Percentiles rank a stretch among this genome's conserved stretches.
These are phyloP conservation scores for Paraplagusia blochii DNA, from an alignment of 2,113 vertebrate genomes.

Conservation along the genomic window DNA sequence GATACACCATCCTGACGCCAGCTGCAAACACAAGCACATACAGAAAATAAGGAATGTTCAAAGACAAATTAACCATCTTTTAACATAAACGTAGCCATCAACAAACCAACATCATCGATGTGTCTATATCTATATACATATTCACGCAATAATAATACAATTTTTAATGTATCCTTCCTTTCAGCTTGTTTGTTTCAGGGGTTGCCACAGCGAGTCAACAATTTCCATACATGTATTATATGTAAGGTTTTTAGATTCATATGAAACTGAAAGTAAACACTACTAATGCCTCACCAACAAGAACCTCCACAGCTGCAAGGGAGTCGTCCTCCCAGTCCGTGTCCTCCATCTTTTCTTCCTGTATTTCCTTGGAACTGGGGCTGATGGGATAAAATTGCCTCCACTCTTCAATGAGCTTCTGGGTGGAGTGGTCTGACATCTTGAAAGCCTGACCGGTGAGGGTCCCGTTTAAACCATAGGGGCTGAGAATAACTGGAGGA, in stretches of 20 bases:
- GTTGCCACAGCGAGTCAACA: too few relatives aligned
- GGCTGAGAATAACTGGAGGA: slow-evolving; percentile 91
- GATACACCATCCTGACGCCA: slow-evolving; percentile 97
- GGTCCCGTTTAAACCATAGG: slow-evolving; percentile 94
- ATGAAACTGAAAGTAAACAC: not conserved
- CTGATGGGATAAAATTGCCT: slow-evolving; percentile 97
- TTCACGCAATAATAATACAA: too few relatives aligned
- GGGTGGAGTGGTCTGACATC: slow-evolving; percentile 95
- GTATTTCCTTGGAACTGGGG: slow-evolving; percentile 85
- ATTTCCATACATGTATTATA: too few relatives aligned
- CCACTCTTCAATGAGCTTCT: slow-evolving; percentile 98
- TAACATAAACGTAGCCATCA: too few relatives aligned
- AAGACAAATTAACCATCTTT: not conserved
- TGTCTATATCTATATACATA: too few relatives aligned
- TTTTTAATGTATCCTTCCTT: too few relatives aligned
- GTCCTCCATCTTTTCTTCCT: slow-evolving; percentile 92
- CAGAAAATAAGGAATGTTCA: slow-evolving; percentile 27
- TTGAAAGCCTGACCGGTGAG: slow-evolving; percentile 98
- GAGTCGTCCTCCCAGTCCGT: slow-evolving; percentile 98
- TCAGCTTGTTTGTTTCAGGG: too few relatives aligned
- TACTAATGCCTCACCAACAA: slow-evolving; percentile 84
- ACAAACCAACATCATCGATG: too few relatives aligned
- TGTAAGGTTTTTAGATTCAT: too few relatives aligned
- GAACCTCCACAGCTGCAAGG: slow-evolving; percentile 95
- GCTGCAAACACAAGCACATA: slow-evolving; percentile 78